phyloP scores from a whole-genome alignment of 2,113 vertebrate species.

The Gobiocypris rarus region DNA sequence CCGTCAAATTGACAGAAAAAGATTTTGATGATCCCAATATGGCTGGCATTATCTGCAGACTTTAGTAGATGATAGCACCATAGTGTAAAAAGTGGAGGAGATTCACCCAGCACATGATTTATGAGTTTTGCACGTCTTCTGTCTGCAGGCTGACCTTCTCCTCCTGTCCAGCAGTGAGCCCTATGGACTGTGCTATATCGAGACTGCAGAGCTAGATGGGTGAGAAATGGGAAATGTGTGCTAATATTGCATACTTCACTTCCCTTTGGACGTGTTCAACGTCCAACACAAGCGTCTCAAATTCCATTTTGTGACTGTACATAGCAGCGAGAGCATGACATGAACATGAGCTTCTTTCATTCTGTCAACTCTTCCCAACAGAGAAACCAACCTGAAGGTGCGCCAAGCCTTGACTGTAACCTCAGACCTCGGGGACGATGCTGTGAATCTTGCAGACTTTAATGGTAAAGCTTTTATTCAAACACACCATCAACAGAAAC shows the following conservation, averaged over 20 bases:
- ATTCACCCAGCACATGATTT: background rate
- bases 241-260: background rate
- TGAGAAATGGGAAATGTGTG: conserved; percentile 60
- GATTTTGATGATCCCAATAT: background rate
- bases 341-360: conserved; percentile 13
- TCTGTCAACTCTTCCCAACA: conserved; percentile 60
- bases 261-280: background rate
- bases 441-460: conserved; percentile 75
- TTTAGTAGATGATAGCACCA: background rate
- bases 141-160: conserved; percentile 78
- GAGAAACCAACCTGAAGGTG: conserved; percentile 82
- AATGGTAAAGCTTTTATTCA: conserved; percentile 72
- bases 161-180: conserved; percentile 82
- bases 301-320: background rate
- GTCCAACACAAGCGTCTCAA: background rate
- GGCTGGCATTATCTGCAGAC: background rate
- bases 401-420: conserved; percentile 78
- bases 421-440: conserved; percentile 76
- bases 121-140: background rate
- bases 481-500: conserved; percentile 36
- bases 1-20: background rate
- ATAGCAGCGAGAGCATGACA: background rate
- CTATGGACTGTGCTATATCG: conserved; percentile 80
- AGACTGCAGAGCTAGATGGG: conserved; percentile 83
- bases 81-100: background rate